These are phyloP conservation scores for Eulemur coronatus DNA, from an alignment of 2,797 vertebrate species.

Conservation along the genomic window DNA sequence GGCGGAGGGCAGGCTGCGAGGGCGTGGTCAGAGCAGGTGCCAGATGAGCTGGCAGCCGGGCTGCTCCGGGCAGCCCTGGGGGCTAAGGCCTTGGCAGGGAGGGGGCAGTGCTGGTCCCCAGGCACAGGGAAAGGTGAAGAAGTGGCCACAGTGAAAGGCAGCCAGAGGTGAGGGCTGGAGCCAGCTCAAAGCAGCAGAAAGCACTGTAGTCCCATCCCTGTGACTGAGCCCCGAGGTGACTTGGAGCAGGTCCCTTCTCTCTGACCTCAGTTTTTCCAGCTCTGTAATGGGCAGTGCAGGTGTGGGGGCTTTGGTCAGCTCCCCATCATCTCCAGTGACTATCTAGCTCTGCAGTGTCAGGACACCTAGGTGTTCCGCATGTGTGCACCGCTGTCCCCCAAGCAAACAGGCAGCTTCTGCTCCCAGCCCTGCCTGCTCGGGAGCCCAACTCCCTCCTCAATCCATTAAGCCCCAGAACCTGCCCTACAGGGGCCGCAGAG, in stretches of 20 bases:
- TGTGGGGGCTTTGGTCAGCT: not conserved
- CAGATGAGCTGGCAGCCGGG: rapidly evolving
- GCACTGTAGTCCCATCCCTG: not conserved
- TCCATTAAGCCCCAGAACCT: not conserved
- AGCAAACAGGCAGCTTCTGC: not conserved
- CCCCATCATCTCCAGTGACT: not conserved
- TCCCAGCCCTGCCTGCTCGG: not conserved
- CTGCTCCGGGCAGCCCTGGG: rapidly evolving
- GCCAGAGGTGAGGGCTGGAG: not conserved
- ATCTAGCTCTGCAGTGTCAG: not conserved
- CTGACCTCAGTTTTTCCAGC: not conserved
- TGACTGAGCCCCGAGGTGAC: not conserved
- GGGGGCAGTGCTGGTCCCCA: not conserved
- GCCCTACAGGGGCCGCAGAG: not conserved
- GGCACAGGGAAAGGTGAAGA: not conserved
- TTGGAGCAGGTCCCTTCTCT: not conserved
- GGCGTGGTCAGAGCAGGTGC: no score
- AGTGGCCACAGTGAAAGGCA: not conserved
- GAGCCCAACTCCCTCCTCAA: not conserved
- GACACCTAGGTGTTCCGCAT: not conserved
- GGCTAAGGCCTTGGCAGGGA: not conserved
- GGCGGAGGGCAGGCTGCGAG: no score
- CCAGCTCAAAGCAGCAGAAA: rapidly evolving
- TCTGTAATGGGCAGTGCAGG: not conserved
- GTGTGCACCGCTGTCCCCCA: not conserved